Base-by-base conservation (phyloP, 1,140 invertebrate species). In the Watersipora subatra region DNA sequence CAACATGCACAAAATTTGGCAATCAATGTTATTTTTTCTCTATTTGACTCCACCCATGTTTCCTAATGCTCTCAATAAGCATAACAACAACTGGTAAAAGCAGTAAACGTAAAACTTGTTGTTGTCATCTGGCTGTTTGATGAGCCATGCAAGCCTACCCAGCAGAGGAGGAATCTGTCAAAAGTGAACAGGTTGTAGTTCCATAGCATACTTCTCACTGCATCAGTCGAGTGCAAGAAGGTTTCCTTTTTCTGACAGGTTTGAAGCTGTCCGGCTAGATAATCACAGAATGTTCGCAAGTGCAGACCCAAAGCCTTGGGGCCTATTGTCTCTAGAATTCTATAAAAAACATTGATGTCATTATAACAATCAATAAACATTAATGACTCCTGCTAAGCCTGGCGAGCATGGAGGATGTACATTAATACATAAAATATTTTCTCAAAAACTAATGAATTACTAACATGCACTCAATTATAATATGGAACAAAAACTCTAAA, bases 191-290 rank as follows among this genome's bases (percentile, higher is more conserved):
- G 91, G 76, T 96, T 93, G 74, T 92, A 94, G 71, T 94, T 93
- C 93, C 93, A 97, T 59, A 97, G 93, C 84, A 97, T 91, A 70
- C 93, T 89, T 76, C 93, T 96, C 58, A 97, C 88, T 0, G 92
- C 91, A 72, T 97, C 93, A 1, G 95, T 90, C 72, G 89, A 92
- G 76, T 75, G 67, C 12, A 68, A 67, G 61, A 67, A 66, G 20
- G 17, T 20, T 2, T 69, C 62, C 55, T 25, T 17, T 25, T 17
- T 12, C 28, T 68, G 62, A 25, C 28, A 57, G 17, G 28, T 22
- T 28, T 24, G 88, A 75, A 97, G 91, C 76, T 97, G 92, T 75
- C 87, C 90, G 0, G 96, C 90, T 0, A 97, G 79, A 78, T 92
- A 96, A 80, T 97, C 93, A 74, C 92, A 93, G 76, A 97, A 93